Percentiles rank a stretch among this genome's conserved stretches.
Conservation (phyloP, 2,113 vertebrate genomes). For the Puntigrus tetrazona region DNA sequence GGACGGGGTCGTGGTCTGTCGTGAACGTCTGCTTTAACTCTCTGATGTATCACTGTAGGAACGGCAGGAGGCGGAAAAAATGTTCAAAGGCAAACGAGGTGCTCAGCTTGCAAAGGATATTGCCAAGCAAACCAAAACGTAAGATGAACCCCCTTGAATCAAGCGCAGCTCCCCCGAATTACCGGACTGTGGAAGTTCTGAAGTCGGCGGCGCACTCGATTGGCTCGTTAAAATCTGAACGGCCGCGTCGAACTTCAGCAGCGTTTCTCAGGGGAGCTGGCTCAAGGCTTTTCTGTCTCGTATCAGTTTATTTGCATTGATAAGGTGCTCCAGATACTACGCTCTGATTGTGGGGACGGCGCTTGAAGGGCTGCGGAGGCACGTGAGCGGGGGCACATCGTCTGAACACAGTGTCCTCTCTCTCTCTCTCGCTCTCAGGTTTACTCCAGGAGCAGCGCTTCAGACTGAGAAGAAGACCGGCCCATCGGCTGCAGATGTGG, state of each 20-base stretch:
- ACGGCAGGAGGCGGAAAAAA: constrained; percentile 99
- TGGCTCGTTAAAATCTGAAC: neutral
- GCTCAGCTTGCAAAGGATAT: constrained; percentile 99
- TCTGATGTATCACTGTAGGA: constrained; percentile 93
- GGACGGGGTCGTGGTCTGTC: neutral
- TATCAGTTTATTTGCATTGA: constrained; percentile 94
- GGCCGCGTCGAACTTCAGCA: constrained; percentile 20
- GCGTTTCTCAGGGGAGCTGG: constrained; percentile 86
- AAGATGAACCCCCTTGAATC: constrained; percentile 81
- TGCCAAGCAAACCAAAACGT: constrained; percentile 99
- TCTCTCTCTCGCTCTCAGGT: constrained; percentile 73
- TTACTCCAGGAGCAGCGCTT: constrained; percentile 88
- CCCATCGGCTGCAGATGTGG: constrained; percentile 88
- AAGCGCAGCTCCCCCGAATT: constrained; percentile 85
- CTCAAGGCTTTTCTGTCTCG: constrained; percentile 74
- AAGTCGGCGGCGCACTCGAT: neutral
- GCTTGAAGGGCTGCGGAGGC: constrained; percentile 82
- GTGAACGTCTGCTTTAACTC: constrained; percentile 77
- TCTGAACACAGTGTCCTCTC: constrained; percentile 46
- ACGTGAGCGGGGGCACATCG: neutral
- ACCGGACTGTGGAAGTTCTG: constrained; percentile 65
- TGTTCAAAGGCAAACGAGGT: constrained; percentile 99
- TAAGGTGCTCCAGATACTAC: constrained; percentile 89
- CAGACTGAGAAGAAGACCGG: constrained; percentile 87
- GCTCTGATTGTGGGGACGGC: constrained; percentile 51